Evolutionary conservation across 2,888 invertebrate genomes (phyloP).

Genomic region (Drosophila macrothrix): DNA sequence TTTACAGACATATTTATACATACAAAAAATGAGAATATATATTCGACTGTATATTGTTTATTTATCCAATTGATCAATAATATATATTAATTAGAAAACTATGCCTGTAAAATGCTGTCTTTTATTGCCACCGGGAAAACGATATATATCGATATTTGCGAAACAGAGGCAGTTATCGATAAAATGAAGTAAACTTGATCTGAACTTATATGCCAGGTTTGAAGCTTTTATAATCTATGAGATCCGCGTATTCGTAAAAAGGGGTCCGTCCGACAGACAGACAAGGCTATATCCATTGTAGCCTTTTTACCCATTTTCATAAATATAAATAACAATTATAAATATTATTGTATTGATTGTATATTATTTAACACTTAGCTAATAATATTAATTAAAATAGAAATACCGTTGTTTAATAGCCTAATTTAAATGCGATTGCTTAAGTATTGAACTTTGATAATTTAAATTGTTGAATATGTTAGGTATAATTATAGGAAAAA

Average conservation of each 20-base stretch:
- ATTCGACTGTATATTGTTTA: not conserved
- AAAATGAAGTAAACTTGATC: not conserved
- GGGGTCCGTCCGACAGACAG: too few species aligned
- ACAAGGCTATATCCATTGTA: not conserved
- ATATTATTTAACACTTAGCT: not conserved
- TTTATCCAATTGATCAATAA: not conserved
- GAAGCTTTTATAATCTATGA: not conserved
- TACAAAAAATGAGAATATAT: not conserved
- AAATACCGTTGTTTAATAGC: not conserved
- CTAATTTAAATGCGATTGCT: not conserved
- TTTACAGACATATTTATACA: not conserved
- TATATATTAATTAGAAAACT: not conserved
- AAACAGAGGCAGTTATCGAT: not conserved
- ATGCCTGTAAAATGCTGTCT: not conserved
- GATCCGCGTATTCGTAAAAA: too few species aligned
- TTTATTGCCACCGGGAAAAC: not conserved
- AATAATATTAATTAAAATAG: not conserved
- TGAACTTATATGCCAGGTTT: too few species aligned
- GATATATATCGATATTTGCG: not conserved
- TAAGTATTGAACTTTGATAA: not conserved
- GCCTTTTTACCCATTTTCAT: too few species aligned
- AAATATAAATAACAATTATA: not conserved
- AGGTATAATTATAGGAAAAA: not conserved
- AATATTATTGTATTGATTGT: not conserved
- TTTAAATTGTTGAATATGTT: not conserved